Percentiles rank a stretch among this genome's conserved stretches.
Evolutionary conservation across 2,113 vertebrate genomes (phyloP).

Genomic region (Otocyon megalotis): DNA sequence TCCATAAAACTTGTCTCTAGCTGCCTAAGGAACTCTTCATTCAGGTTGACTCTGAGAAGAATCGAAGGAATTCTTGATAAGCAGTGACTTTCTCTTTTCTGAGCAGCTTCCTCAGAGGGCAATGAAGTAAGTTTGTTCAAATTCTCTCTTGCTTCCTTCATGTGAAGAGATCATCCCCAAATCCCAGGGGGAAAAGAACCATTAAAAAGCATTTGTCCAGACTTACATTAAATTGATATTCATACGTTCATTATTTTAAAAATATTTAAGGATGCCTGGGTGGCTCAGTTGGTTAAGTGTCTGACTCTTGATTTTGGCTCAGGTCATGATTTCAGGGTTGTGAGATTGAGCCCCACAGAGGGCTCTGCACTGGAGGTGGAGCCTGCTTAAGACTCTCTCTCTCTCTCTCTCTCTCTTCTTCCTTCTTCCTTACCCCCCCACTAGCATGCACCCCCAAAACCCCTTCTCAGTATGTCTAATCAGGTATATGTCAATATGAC

Average conservation of each 20-base stretch:
- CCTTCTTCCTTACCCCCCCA: not conserved
- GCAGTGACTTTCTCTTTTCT: not conserved
- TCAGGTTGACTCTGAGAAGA: not conserved
- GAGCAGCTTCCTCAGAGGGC: not conserved
- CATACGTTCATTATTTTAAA: not conserved
- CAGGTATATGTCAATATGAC: not conserved
- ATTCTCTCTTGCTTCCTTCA: not conserved
- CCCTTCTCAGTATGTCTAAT: not conserved
- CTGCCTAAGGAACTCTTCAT: not conserved
- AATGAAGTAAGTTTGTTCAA: not conserved
- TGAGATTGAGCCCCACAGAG: not conserved
- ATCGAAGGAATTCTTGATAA: not conserved
- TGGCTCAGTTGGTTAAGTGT: not conserved
- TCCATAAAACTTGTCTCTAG: conserved; percentile 53
- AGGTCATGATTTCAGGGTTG: not conserved
- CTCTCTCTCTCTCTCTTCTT: not conserved
- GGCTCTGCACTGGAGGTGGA: not conserved
- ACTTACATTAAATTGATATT: not conserved
- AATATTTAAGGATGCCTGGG: not conserved
- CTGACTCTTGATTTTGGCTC: not conserved
- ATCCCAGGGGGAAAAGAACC: not conserved
- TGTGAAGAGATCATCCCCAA: not conserved
- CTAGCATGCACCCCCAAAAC: not conserved
- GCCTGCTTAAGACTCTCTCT: not conserved
- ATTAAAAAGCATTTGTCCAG: not conserved